Base-by-base conservation (phyloP, 2,113 vertebrate genomes). In the Amphiprion percula region DNA sequence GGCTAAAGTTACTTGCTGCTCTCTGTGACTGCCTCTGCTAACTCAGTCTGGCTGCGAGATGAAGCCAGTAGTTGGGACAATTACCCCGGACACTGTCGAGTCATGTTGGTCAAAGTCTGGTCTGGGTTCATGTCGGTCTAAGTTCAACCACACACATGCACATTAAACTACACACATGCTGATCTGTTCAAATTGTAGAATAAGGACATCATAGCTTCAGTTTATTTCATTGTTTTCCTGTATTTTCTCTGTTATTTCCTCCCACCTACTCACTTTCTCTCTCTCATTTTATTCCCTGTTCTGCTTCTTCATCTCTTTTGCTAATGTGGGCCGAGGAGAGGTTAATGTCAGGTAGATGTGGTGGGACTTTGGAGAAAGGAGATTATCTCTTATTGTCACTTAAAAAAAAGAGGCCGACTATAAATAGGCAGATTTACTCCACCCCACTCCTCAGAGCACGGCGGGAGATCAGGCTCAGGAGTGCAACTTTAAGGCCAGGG, bases 381-480 rank as follows among this genome's bases (percentile, higher is more conserved):
- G 88, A 94, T 93, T 90, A 93, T 60, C 50, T 76, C 78, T 79
- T 77, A 84, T 90, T 93, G 91, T 93, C 85, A 81, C 80, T 62
- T 8, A 37, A 49, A 84, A 37, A 89, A 88, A 78, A 71, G 74
- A 93, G 85, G 66, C 37, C 64, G 52, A 37, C 90, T 93, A 93
- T 90, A 93, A 93, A 93, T 93, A 94, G 87, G 62, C 77, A 70
- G 89, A 87, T 92, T 91, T 88, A 88, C 87, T 86, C 83, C 86
- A 77, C 88, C 87, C 78, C 55, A 30, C 73, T 74, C 64, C 72
- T 91, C 82, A 70, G 74, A 77, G 74, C 88, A 66, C 83, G 33
- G 70, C 77, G 53, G 86, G 85, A 65, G 85, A 87, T 80, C 77
- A 70, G 74, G 74, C 88, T 71, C 12, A 2, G 77, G 75, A 82